These are phyloP conservation scores for Montipora capricornis DNA, from an alignment of 64 coral and sea anemone genomes.

Conservation along the genomic window DNA sequence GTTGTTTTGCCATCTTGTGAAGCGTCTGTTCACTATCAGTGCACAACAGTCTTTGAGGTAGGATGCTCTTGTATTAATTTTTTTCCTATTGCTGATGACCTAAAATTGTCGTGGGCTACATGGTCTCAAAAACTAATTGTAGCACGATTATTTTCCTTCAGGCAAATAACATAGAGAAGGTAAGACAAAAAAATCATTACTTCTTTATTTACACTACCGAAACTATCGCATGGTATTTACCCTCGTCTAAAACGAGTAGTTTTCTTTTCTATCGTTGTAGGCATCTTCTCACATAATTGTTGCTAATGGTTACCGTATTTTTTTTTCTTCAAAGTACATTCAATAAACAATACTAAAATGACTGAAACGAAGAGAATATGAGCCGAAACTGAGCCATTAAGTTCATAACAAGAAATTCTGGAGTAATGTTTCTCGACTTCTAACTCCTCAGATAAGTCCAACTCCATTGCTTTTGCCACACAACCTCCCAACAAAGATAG, in stretches of 20 bases:
- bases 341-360: no score
- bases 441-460: neutral
- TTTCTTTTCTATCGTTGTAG: neutral
- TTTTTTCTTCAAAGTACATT: no score
- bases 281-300: no score
- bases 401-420: no score
- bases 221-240: neutral
- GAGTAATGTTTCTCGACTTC: no score
- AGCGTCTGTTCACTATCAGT: neutral
- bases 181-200: neutral
- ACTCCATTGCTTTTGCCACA: neutral
- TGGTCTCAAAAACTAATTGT: neutral
- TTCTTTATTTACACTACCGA: neutral
- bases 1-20: constrained; percentile 61
- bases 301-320: no score
- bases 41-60: constrained; percentile 69
- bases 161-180: constrained; percentile 77
- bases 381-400: no score
- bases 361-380: no score
- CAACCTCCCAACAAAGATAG: constrained; percentile 38
- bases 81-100: no score
- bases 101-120: no score
- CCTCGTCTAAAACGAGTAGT: no score
- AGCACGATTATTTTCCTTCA: neutral
- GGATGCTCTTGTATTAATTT: neutral